Conservation (phyloP, 2,888 invertebrate genomes). For the Orchesella flavescens region DNA sequence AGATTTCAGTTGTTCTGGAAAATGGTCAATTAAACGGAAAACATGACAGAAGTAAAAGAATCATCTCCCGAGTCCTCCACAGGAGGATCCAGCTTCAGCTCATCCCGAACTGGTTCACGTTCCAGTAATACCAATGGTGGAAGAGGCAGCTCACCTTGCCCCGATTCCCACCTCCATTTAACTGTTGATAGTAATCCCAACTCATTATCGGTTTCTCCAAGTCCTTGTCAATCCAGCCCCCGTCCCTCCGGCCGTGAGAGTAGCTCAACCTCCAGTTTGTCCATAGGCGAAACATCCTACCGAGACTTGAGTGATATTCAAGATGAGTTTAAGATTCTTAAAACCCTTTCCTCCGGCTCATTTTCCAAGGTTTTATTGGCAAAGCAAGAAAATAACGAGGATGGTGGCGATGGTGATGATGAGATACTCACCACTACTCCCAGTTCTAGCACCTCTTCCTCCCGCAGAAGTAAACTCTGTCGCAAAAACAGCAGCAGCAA, state of each 20-base stretch:
- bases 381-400: constrained; percentile 76
- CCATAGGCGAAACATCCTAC: constrained; percentile 39
- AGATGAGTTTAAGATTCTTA: constrained; percentile 79
- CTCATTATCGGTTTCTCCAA: neutral
- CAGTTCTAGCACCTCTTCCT: neutral
- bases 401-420: neutral
- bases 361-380: constrained; percentile 81
- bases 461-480: neutral
- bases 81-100: neutral
- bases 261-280: constrained; percentile 42
- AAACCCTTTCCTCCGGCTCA: constrained; percentile 81
- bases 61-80: constrained; percentile 29
- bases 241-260: constrained; percentile 18
- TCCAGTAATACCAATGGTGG: neutral
- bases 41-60: constrained; percentile 24
- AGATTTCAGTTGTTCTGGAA: neutral
- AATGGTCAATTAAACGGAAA: neutral
- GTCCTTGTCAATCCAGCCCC: constrained; percentile 38
- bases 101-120: neutral
- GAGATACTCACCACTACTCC: neutral
- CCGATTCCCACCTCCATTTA: neutral
- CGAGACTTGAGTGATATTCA: constrained; percentile 53
- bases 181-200: constrained; percentile 12
- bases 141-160: neutral
- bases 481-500: constrained; percentile 1